Base-by-base conservation (phyloP, 2,888 invertebrate genomes). In the Thymelicus acteon region DNA sequence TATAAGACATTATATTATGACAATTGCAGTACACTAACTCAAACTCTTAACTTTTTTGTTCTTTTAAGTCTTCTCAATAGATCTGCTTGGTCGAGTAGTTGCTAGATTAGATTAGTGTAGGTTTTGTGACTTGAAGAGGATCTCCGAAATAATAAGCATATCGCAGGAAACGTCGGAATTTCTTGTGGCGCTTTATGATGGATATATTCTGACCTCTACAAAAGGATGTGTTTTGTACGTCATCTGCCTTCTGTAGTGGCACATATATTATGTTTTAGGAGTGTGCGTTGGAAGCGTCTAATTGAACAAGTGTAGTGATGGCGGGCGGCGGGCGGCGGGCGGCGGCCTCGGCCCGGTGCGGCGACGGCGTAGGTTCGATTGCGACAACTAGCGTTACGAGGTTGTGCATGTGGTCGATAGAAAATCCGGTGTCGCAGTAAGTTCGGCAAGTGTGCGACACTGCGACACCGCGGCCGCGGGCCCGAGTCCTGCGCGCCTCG, bases 221-320 rank as follows among this genome's bases (percentile, higher is more conserved):
- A 24, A 58, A 67, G 60, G 58, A 67, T 13, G 31, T 39, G 24
- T 47, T 7, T 10, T 15, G 60, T 40, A 15, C 10, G 5, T 60
- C 12, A 44, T 60, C 58, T 47, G 19, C 31, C 39, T 63, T 49
- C 58, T 62, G 44, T 68, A 52, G 44, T 54, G 44, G 8, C 52
- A 64, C 48, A 67, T 67, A 67, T 74, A 67, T 74, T 77, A 75
- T 75, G 73, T 80, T 79, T 83, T 81, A 79, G 81, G 84, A 84
- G 84, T 86, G 85, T 85, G 84, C 79, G 83, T 85, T 82, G 77
- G 81, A 84, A 81, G 87, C 85, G 80, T 90, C 86, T 90, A 88
- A 92, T 92, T 91, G 91, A 91, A 92, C 92, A 92, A 91, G 90
- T 90, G 90, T 85, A 82, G 84, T 83, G 87, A 83, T 86, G 87